Evolutionary conservation across 2,888 invertebrate genomes (phyloP), one percentile per base, ranked within the genome.

Genomic region (Yponomeuta cagnagella): DNA sequence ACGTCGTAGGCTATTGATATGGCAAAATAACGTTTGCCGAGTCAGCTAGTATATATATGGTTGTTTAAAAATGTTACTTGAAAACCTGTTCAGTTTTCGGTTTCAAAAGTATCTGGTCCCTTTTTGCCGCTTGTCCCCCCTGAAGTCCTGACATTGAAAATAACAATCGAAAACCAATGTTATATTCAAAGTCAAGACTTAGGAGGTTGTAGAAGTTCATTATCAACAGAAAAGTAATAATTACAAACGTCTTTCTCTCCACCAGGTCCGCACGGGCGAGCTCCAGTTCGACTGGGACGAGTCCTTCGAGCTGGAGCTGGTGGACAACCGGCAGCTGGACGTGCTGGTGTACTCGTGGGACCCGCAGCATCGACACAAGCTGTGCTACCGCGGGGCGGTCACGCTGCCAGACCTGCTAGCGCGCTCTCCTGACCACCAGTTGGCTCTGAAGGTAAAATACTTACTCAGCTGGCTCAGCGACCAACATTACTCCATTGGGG

Each of bases 211-310:
- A 23, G 23, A 23, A 23, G 23, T 23, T 23, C 23, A 23, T 23
- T 23, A 23, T 23, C 23, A 23, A 23, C 23, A 23, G 23, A 15
- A 58, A 15, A 58, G 52, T 15, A 15, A 58, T 3, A 12, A 12
- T 58, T 58, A 12, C 12, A 12, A 58, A 12, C 52, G 12, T 58
- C 52, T 58, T 15, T 58, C 15, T 2, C 52, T 15, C 15, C 52
- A 71, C 67, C 73, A 94, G 94, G 94, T 99, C 48, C 95, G 98
- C 71, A 98, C 98, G 1, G 98, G 98, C 3, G 98, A 98, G 85
- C 94, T 98, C 68, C 97, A 98, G 83, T 99, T 99, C 86, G 98
- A 99, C 88, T 99, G 99, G 99, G 98, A 99, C 83, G 99, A 99
- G 86, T 98, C 98, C 23, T 99, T 99, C 83, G 99, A 99, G 84